Evolutionary conservation across 2,113 vertebrate species (phyloP).

Genomic region (Podarcis raffonei): DNA sequence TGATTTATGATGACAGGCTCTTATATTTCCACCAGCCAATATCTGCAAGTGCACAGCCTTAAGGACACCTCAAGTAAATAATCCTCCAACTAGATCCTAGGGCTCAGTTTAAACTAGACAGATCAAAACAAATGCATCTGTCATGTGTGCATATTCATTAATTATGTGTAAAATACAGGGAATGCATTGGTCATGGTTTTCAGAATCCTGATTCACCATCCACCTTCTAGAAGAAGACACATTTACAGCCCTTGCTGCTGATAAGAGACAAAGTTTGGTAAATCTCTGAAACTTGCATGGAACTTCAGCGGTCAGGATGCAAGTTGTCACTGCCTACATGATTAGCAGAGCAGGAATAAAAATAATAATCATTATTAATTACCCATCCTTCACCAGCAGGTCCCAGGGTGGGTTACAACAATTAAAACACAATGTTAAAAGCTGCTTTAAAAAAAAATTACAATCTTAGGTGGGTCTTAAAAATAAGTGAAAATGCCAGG

Average conservation of each 20-base stretch:
- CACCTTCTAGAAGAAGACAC: background rate
- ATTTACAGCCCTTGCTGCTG: background rate
- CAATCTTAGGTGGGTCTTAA: too few species aligned
- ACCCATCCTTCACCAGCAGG: background rate
- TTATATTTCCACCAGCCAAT: background rate
- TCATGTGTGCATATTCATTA: background rate
- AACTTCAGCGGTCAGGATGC: background rate
- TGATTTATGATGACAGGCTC: background rate
- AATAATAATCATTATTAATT: background rate
- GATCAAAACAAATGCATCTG: background rate
- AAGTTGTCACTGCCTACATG: background rate
- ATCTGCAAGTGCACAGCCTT: background rate
- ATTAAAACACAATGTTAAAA: too few species aligned
- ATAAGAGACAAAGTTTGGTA: background rate
- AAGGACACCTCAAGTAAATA: background rate
- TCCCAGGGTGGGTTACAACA: too few species aligned
- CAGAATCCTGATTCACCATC: background rate
- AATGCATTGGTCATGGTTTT: background rate
- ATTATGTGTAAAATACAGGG: background rate
- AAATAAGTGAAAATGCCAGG: too few species aligned
- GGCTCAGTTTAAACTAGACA: background rate
- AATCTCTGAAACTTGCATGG: background rate
- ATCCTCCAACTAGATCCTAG: background rate
- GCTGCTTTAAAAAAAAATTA: too few species aligned
- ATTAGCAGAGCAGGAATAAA: background rate